Evolutionary conservation across 2,888 invertebrate species (phyloP).

Genomic region (Dexiosoma caninum): DNA sequence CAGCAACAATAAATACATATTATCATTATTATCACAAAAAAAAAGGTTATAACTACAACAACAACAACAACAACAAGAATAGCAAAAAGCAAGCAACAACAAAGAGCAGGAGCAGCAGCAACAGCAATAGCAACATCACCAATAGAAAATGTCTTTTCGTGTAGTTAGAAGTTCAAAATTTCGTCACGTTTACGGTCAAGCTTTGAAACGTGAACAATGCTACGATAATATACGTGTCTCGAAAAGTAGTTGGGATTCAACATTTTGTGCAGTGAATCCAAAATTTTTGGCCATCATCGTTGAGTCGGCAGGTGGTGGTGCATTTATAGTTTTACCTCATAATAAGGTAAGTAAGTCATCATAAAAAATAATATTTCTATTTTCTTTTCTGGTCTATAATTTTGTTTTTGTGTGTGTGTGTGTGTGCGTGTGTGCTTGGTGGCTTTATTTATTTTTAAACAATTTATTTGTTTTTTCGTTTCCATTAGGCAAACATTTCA

Average conservation of each 20-base stretch:
- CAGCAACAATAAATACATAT: neutral
- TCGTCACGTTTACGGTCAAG: constrained; percentile 93
- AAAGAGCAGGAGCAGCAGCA: neutral
- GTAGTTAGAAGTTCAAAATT: constrained; percentile 98
- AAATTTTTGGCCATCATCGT: constrained; percentile 98
- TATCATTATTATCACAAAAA: neutral
- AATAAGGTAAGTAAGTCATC: constrained; percentile 84
- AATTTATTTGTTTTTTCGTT: constrained; percentile 9
- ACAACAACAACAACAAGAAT: neutral
- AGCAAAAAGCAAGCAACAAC: neutral
- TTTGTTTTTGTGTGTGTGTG: neutral
- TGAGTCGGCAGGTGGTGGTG: constrained; percentile 97
- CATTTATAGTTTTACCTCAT: constrained; percentile 95
- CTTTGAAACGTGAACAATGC: constrained; percentile 96
- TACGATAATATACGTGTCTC: constrained; percentile 98
- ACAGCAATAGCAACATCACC: neutral
- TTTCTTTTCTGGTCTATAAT: neutral
- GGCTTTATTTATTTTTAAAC: constrained; percentile 14
- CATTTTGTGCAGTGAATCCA: constrained; percentile 98
- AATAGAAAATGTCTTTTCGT: constrained; percentile 91
- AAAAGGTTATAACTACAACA: neutral
- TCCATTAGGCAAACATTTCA: constrained; percentile 44
- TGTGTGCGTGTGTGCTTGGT: neutral
- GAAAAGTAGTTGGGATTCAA: constrained; percentile 98
- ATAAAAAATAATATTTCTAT: constrained; percentile 2